phyloP scores from a whole-genome alignment of 1,140 invertebrate genomes.

The Diploscapter pachys region DNA sequence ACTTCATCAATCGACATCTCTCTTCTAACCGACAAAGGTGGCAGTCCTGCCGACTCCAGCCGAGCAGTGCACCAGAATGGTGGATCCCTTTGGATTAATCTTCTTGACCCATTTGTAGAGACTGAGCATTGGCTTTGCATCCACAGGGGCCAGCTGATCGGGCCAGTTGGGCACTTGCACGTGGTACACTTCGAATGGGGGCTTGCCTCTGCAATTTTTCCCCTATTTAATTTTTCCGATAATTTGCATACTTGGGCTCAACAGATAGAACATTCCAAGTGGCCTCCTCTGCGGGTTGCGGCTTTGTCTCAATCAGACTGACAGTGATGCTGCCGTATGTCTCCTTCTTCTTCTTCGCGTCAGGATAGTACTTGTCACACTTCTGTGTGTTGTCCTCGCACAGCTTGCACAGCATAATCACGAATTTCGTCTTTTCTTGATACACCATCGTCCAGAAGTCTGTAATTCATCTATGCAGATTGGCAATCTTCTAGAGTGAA shows the following conservation, averaged over 20 bases:
- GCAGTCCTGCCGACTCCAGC: slow-evolving; percentile 10
- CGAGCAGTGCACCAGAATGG: slow-evolving; percentile 14
- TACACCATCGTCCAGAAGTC: slow-evolving; percentile 34
- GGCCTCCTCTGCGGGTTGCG: slow-evolving; percentile 1
- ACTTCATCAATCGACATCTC: no score
- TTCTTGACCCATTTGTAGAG: slow-evolving; percentile 9
- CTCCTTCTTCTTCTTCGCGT: not conserved
- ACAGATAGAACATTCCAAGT: not conserved
- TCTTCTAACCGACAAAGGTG: slow-evolving; percentile 5
- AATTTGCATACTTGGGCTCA: slow-evolving; percentile 4
- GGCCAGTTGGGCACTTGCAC: slow-evolving; percentile 11
- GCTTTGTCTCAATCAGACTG: not conserved
- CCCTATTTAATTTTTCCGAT: not conserved
- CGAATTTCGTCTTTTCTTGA: slow-evolving; percentile 23
- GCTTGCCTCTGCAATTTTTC: not conserved
- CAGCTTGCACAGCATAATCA: slow-evolving; percentile 29
- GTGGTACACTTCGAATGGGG: not conserved
- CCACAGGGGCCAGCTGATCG: slow-evolving; percentile 1
- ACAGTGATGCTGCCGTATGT: slow-evolving; percentile 7
- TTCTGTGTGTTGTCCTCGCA: slow-evolving; percentile 24
- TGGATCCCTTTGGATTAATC: not conserved
- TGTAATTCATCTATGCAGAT: not conserved
- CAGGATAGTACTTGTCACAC: slow-evolving; percentile 22
- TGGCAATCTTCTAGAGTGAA: slow-evolving; percentile 11
- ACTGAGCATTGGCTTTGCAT: not conserved